Percentiles rank a stretch among this genome's conserved stretches.
phyloP scores from a whole-genome alignment of 1,140 invertebrate species.

The Sycophila sp. region DNA sequence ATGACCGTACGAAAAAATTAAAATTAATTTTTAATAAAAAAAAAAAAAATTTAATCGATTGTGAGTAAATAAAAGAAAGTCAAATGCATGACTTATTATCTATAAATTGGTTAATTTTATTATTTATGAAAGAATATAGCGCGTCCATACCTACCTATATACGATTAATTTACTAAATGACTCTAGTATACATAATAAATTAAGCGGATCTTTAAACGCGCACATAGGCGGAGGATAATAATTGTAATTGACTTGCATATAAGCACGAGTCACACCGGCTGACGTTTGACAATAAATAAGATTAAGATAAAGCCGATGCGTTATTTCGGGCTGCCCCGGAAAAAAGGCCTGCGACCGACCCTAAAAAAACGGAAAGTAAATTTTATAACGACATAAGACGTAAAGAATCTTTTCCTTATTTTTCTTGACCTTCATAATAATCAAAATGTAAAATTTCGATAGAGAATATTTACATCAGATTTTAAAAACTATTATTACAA shows the following conservation, averaged over 20 bases:
- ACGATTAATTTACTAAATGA: background rate
- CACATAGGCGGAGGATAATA: background rate
- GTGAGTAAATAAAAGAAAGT: background rate
- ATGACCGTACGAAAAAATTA: too few species aligned
- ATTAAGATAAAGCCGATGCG: constrained; percentile 7
- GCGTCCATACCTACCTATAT: background rate
- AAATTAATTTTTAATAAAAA: background rate
- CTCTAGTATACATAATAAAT: background rate
- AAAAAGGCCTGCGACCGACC: background rate
- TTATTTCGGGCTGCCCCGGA: constrained; percentile 41
- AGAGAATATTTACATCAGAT: too few species aligned
- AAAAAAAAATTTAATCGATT: background rate
- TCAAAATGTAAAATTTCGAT: too few species aligned
- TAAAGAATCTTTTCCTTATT: too few species aligned
- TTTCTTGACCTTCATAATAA: too few species aligned
- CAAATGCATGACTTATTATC: too few species aligned
- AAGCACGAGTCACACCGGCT: constrained; percentile 11
- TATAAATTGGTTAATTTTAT: too few species aligned
- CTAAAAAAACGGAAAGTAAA: too few species aligned
- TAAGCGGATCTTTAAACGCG: constrained; percentile 6
- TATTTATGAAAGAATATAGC: background rate
- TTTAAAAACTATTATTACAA: too few species aligned
- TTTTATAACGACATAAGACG: too few species aligned
- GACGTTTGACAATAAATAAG: constrained; percentile 34
- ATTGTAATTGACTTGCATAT: constrained; percentile 21